A percentile compares a stretch with the other conserved stretches of the same genome.
Conservation (phyloP, 2,797 vertebrate species). For the Gobionotothen gibberifrons region DNA sequence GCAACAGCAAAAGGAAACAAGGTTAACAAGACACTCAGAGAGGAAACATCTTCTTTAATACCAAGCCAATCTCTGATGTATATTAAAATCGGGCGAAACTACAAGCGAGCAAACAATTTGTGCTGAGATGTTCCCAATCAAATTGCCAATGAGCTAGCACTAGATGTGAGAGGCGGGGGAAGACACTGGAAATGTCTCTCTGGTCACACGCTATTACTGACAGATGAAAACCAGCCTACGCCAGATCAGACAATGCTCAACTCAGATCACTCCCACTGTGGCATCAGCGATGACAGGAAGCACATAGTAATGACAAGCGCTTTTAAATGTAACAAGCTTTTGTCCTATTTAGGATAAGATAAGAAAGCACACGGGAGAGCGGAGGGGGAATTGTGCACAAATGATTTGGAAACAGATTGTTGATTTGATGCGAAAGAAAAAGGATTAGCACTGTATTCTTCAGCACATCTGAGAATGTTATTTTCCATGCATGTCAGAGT, state of each 20-base stretch:
- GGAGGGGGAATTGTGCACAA: conserved; percentile 31
- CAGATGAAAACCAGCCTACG: conserved; percentile 74
- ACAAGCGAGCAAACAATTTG: conserved; percentile 54
- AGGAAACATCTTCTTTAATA: conserved; percentile 32
- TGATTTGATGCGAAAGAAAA: conserved; percentile 46
- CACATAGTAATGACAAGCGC: conserved; percentile 54
- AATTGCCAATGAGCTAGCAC: conserved; percentile 55
- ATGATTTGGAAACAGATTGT: conserved; percentile 44
- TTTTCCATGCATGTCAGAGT: conserved; percentile 5
- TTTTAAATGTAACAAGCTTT: conserved; percentile 67
- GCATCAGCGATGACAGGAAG: conserved; percentile 67
- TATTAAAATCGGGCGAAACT: conserved; percentile 49
- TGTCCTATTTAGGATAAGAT: conserved; percentile 67
- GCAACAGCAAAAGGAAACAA: conserved; percentile 44
- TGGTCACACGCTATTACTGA: conserved; percentile 69
- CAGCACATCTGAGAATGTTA: conserved; percentile 14
- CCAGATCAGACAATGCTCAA: conserved; percentile 72
- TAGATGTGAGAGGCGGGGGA: conserved; percentile 45
- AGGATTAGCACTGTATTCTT: conserved; percentile 32
- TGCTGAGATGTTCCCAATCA: conserved; percentile 50
- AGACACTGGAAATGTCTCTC: conserved; percentile 50
- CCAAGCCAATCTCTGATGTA: conserved; percentile 16
- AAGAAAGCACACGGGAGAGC: conserved; percentile 45
- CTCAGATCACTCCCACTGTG: conserved; percentile 71
- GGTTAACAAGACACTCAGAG: conserved; percentile 40